Evolutionary conservation across 2,797 vertebrate genomes (phyloP), one percentile per base, ranked within the genome.

Genomic region (Poecilia picta): DNA sequence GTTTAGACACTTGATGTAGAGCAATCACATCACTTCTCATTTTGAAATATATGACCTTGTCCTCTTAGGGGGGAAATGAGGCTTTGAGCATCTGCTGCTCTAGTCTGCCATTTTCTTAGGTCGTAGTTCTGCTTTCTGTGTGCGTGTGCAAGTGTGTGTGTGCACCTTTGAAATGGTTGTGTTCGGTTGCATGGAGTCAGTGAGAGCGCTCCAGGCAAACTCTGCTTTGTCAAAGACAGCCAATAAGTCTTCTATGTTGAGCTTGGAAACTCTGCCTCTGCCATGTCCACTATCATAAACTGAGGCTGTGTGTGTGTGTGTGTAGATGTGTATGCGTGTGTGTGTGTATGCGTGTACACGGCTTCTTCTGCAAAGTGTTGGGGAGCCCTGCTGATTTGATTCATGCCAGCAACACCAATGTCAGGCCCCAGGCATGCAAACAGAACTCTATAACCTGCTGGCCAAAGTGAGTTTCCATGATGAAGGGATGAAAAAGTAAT

Each of bases 211-310:
- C 81, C 85, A 80, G 92, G 88, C 89, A 77, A 89, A 84, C 87
- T 84, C 46, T 83, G 84, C 80, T 87, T 87, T 81, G 76, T 90
- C 59, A 72, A 74, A 84, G 81, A 88, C 88, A 86, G 85, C 82
- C 81, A 84, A 80, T 93, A 89, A 90, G 85, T 92, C 90, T 92
- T 87, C 89, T 39, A 55, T 70, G 75, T 84, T 89, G 89, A 87
- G 85, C 89, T 82, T 78, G 77, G 83, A 91, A 79, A 81, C 76
- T 12, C 78, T 41, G 15, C 23, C 82, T 83, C 80, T 41, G 72
- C 81, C 80, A 78, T 75, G 79, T 76, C 78, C 84, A 79, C 80
- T 51, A 20, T 64, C 59, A n/a, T 31, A 64, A 64, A 51, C 76
- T 64, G 74, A 68, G 47, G 70, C 68, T 13, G 55, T 57, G n/a